Base-by-base conservation (phyloP, 1,140 invertebrate species). In the Nasonia longicornis region DNA sequence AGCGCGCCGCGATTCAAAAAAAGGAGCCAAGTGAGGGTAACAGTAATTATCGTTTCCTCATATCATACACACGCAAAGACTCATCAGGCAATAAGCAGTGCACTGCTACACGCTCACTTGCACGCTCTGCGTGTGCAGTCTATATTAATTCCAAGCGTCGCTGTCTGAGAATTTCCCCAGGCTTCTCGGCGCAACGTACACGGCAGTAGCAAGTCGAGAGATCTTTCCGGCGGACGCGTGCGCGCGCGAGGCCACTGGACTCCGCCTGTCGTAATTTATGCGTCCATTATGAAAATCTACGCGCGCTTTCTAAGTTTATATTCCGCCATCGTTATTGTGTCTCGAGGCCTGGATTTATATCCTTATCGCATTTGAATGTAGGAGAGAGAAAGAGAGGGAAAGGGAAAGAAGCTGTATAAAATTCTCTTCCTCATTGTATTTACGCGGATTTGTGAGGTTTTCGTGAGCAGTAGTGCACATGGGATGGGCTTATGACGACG, bases 271-370 rank as follows among this genome's bases (percentile, higher is more conserved):
- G 69, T 82, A 73, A 82, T 82, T 82, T 82, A 82, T 82, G 48
- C 63, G 38, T 77, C 80, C 80, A 82, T 82, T 82, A 82, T 82
- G 75, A 77, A 81, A 81, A 81, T 81, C 80, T 81, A 82, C 75
- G 70, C 42, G 35, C 75, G 38, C 75, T 77, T 82, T 82, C 80
- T 82, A 82, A 81, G 74, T 77, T 81, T 76, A 77, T 82, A 77
- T 77, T 73, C 69, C 38, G 42, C 14, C 26, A 52, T 69, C 70
- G 69, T 67, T 82, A 82, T 77, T 82, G 74, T 81, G 80, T 76
- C 52, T 77, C 67, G n/a, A 14, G 8, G 22, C n/a, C 14, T 77
- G 69, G 42, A 77, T 82, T 82, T 82, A 77, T 77, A 83, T 83
- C 73, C 82, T 79, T 66, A 72, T 81, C 73, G 70, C 35, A 70